Conservation (phyloP, 2,113 vertebrate species). For the Bujurquina vittata region DNA sequence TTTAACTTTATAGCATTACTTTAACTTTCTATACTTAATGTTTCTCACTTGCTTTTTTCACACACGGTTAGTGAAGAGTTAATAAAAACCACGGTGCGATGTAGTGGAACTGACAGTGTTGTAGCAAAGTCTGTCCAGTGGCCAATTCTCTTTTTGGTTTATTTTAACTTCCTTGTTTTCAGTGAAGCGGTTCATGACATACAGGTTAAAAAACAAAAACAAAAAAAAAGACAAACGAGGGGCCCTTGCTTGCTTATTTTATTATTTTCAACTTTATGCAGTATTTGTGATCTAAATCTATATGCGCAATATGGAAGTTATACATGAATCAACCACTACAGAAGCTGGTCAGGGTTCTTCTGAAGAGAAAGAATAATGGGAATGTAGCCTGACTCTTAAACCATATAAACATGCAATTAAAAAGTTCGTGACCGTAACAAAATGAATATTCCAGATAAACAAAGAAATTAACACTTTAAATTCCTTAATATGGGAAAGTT, state of each 20-base stretch:
- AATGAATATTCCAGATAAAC: neutral
- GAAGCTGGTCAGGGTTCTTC: neutral
- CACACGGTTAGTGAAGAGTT: neutral
- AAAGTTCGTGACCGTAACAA: neutral
- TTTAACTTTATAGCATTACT: neutral
- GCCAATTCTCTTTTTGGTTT: conserved; percentile 1
- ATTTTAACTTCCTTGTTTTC: neutral
- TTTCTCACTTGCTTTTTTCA: neutral
- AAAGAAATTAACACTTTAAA: neutral
- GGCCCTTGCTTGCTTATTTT: neutral
- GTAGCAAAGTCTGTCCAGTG: neutral
- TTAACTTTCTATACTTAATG: neutral
- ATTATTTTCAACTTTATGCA: neutral
- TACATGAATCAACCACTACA: neutral
- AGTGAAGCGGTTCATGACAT: neutral
- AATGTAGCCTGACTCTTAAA: neutral
- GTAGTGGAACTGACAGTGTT: neutral
- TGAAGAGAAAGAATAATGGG: neutral
- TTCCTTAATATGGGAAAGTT: neutral
- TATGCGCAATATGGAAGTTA: neutral
- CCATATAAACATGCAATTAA: neutral
- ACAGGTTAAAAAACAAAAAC: neutral
- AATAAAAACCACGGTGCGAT: neutral
- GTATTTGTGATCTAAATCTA: neutral
- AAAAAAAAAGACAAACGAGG: neutral